Percentiles rank a stretch among this genome's conserved stretches.
Conservation (phyloP, 1,140 invertebrate genomes). For the Zaprionus camerounensis region DNA sequence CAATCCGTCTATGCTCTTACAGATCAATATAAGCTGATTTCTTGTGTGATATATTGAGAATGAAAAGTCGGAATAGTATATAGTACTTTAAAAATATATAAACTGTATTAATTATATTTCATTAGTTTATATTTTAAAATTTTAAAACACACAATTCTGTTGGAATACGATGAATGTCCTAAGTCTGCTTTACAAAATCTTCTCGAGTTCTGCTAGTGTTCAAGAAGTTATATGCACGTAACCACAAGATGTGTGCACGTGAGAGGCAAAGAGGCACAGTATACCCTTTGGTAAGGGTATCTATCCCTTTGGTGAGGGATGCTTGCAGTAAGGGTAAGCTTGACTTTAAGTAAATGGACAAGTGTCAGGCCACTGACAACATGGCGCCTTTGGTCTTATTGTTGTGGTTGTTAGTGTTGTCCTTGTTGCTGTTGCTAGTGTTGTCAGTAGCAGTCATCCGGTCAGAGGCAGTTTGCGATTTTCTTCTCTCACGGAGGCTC, state of each 20-base stretch:
- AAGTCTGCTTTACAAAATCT: background rate
- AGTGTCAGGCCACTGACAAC: slow-evolving; percentile 13
- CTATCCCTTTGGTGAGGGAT: background rate
- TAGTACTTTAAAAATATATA: too few species aligned
- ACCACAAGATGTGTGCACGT: background rate
- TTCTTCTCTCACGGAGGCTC: slow-evolving; percentile 36
- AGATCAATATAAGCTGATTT: too few species aligned
- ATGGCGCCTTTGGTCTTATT: slow-evolving; percentile 12
- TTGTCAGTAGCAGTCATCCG: slow-evolving; percentile 22
- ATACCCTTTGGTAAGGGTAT: background rate
- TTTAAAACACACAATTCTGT: too few species aligned
- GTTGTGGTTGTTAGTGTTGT: slow-evolving; percentile 3
- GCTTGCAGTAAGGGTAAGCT: background rate
- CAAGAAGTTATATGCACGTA: background rate
- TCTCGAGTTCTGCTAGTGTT: background rate
- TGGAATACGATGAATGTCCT: too few species aligned
- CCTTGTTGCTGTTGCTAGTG: background rate
- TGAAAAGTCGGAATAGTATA: too few species aligned
- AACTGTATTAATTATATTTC: too few species aligned
- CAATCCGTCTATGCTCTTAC: background rate
- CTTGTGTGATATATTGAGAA: too few species aligned
- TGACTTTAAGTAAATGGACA: slow-evolving; percentile 15
- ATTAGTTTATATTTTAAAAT: too few species aligned
- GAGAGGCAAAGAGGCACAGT: background rate
- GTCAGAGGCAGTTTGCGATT: slow-evolving; percentile 12